A percentile compares a stretch with the other conserved stretches of the same genome.
phyloP scores from a whole-genome alignment of 1,140 invertebrate genomes.

The Zaprionus camerounensis region DNA sequence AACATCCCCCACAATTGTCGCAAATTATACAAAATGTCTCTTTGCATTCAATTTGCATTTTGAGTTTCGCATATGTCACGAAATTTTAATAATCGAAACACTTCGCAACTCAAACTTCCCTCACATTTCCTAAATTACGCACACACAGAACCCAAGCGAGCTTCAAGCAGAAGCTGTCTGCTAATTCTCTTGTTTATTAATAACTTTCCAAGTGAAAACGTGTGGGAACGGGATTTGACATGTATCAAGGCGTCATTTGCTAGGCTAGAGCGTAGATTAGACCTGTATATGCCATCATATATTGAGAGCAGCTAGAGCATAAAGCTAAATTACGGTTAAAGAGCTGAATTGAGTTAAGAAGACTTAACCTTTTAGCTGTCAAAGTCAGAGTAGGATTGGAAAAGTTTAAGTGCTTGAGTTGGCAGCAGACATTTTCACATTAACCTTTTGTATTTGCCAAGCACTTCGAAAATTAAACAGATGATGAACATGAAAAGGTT shows the following conservation, averaged over 20 bases:
- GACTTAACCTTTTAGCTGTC: background rate
- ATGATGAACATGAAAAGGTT: background rate
- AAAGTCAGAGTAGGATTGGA: background rate
- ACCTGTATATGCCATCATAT: background rate
- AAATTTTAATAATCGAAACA: slow-evolving; percentile 45
- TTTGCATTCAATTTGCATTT: slow-evolving; percentile 82
- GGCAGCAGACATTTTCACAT: background rate
- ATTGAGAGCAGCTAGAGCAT: background rate
- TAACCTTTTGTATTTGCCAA: background rate
- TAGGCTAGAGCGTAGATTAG: background rate
- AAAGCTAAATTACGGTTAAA: background rate
- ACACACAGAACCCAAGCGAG: background rate
- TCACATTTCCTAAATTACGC: background rate
- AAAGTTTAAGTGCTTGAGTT: background rate
- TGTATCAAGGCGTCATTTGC: background rate
- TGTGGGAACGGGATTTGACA: background rate
- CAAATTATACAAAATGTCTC: slow-evolving; percentile 77
- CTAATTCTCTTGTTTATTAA: slow-evolving; percentile 1
- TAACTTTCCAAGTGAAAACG: background rate
- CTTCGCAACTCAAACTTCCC: background rate
- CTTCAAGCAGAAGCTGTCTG: background rate
- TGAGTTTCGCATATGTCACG: slow-evolving; percentile 74
- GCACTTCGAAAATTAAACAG: no score
- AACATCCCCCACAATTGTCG: slow-evolving; percentile 10
- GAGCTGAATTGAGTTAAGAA: background rate